These are phyloP conservation scores for Echeneis naucrates DNA, from an alignment of 2,797 vertebrate genomes.

Conservation along the genomic window DNA sequence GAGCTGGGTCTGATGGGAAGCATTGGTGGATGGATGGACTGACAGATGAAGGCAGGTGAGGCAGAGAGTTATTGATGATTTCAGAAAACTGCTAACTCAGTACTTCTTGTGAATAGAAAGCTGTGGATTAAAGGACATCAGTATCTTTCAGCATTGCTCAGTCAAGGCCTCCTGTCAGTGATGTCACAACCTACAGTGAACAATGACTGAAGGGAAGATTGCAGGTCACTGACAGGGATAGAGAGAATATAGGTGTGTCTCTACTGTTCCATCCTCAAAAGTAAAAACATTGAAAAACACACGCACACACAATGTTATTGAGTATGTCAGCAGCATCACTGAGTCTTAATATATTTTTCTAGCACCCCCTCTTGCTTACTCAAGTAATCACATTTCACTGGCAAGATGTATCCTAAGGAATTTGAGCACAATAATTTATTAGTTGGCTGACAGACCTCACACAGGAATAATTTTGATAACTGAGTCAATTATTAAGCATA, in stretches of 20 bases:
- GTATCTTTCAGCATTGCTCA: conserved; percentile 43
- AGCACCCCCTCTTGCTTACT: conserved; percentile 45
- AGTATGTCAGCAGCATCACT: conserved; percentile 5
- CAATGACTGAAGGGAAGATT: conserved; percentile 39
- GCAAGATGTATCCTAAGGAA: too few species aligned
- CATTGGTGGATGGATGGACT: conserved; percentile 56
- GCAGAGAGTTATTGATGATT: conserved; percentile 29
- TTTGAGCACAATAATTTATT: background rate
- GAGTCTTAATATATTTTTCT: conserved; percentile 22
- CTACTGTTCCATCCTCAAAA: conserved; percentile 33
- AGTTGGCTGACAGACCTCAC: background rate
- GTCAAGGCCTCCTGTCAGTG: conserved; percentile 49
- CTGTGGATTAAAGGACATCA: conserved; percentile 46
- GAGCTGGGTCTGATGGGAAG: conserved; percentile 69
- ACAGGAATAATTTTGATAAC: background rate
- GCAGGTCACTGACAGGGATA: conserved; percentile 43
- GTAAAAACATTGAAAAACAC: conserved; percentile 24
- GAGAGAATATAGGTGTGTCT: background rate
- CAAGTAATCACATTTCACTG: conserved; percentile 7
- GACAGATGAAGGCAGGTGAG: conserved; percentile 45
- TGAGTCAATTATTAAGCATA: background rate
- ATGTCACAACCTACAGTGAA: conserved; percentile 54
- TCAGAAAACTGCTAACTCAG: conserved; percentile 54
- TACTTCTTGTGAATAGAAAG: conserved; percentile 33
- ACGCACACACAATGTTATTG: conserved; percentile 8